phyloP scores from a whole-genome alignment of 2,888 invertebrate genomes.

The Acleris holmiana region DNA sequence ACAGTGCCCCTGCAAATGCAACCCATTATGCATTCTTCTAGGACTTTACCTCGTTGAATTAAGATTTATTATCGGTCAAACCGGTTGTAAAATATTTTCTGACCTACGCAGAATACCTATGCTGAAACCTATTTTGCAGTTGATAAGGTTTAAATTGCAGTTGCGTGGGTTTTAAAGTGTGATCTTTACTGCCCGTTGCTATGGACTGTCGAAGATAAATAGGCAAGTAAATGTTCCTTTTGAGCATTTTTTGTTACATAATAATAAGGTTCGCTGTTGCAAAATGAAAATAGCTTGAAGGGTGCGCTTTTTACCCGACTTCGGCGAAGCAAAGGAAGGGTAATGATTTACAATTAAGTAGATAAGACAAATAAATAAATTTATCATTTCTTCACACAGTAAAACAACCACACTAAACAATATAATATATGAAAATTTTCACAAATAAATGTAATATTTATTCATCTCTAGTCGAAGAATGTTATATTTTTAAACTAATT shows the following conservation, averaged over 20 bases:
- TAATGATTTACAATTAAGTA: too few species aligned
- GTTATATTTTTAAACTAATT: too few species aligned
- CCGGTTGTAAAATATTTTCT: constrained; percentile 4
- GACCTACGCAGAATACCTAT: neutral
- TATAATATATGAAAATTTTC: too few species aligned
- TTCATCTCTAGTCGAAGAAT: too few species aligned
- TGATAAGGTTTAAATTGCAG: constrained; percentile 41
- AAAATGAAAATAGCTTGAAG: too few species aligned
- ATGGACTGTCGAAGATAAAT: constrained; percentile 76
- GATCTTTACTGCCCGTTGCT: constrained; percentile 70
- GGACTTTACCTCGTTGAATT: constrained; percentile 15
- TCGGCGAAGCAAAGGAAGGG: too few species aligned
- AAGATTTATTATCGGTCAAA: constrained; percentile 20
- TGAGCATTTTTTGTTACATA: constrained; percentile 49
- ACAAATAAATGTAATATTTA: too few species aligned
- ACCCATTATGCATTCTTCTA: constrained; percentile 47
- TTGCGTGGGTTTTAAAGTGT: constrained; percentile 44
- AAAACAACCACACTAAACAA: too few species aligned
- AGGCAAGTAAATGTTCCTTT: constrained; percentile 72
- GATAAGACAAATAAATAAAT: too few species aligned
- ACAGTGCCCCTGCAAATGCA: constrained; percentile 69
- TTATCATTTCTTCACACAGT: too few species aligned
- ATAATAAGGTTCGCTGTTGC: constrained; percentile 1
- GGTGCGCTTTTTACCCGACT: too few species aligned
- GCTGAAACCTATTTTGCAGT: neutral